phyloP scores from a whole-genome alignment of 2,113 vertebrate species.

The Neogale vison region DNA sequence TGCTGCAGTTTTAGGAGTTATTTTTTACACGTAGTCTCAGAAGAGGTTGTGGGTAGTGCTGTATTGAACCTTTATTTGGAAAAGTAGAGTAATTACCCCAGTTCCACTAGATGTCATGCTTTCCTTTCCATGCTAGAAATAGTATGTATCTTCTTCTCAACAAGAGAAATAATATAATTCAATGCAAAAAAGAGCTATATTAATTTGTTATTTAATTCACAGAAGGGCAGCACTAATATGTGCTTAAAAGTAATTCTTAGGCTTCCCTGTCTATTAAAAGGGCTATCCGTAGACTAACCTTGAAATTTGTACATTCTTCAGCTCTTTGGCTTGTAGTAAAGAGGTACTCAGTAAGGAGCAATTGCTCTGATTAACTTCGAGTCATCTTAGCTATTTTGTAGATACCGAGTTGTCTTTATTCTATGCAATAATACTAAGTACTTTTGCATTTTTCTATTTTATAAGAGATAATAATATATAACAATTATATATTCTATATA shows the following conservation, averaged over 20 bases:
- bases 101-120: conserved; percentile 77
- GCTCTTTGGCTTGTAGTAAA: neutral
- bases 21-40: neutral
- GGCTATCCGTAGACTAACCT: neutral
- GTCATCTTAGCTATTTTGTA: conserved; percentile 1
- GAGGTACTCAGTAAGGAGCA: neutral
- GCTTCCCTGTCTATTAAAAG: neutral
- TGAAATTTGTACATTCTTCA: neutral
- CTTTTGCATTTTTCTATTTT: neutral
- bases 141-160: neutral
- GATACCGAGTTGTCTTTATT: neutral
- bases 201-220: conserved; percentile 25
- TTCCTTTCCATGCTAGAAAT: conserved; percentile 17
- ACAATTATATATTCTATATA: neutral
- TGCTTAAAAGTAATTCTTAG: neutral
- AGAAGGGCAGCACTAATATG: neutral
- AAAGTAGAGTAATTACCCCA: neutral
- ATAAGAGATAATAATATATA: neutral
- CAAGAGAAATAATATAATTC: neutral
- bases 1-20: neutral
- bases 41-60: conserved; percentile 2
- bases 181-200: neutral
- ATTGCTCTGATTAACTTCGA: neutral
- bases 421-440: neutral
- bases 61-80: neutral